A percentile compares a stretch with the other conserved stretches of the same genome.
These are phyloP conservation scores for Xylota sylvarum DNA, from an alignment of 2,888 invertebrate genomes.

Conservation along the genomic window DNA sequence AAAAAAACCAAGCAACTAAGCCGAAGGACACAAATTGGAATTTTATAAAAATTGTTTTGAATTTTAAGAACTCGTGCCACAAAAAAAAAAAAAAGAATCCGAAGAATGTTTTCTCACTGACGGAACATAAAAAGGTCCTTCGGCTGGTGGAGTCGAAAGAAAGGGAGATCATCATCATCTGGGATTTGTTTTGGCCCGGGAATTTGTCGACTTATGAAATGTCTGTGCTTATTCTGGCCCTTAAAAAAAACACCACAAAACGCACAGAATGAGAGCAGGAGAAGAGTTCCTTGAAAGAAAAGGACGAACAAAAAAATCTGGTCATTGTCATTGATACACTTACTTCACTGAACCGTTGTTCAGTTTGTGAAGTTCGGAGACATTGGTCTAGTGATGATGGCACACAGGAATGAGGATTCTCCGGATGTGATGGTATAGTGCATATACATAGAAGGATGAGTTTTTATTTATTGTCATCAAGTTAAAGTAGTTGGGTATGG, in stretches of 20 bases:
- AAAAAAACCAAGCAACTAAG: constrained; percentile 3
- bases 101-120: constrained; percentile 21
- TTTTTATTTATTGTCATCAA: constrained; percentile 51
- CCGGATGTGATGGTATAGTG: constrained; percentile 1
- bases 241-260: background rate
- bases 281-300: background rate
- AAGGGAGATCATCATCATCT: constrained; percentile 45
- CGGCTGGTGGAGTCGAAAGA: background rate
- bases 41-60: constrained; percentile 68
- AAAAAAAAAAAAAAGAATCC: constrained; percentile 4
- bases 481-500: constrained; percentile 9
- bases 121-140: constrained; percentile 48
- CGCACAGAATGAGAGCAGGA: background rate
- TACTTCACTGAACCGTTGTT: constrained; percentile 42
- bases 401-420: background rate
- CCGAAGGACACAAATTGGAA: constrained; percentile 59
- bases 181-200: constrained; percentile 55
- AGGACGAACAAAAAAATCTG: background rate
- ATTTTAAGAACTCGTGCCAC: constrained; percentile 37
- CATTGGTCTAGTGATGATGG: constrained; percentile 9
- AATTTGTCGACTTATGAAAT: constrained; percentile 56
- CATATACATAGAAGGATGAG: constrained; percentile 33
- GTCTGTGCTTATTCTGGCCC: too few relatives aligned
- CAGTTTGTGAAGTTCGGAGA: constrained; percentile 28
- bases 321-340: constrained; percentile 39